phyloP scores from a whole-genome alignment of 1,140 invertebrate species.

The Leptoteleia sp. region DNA sequence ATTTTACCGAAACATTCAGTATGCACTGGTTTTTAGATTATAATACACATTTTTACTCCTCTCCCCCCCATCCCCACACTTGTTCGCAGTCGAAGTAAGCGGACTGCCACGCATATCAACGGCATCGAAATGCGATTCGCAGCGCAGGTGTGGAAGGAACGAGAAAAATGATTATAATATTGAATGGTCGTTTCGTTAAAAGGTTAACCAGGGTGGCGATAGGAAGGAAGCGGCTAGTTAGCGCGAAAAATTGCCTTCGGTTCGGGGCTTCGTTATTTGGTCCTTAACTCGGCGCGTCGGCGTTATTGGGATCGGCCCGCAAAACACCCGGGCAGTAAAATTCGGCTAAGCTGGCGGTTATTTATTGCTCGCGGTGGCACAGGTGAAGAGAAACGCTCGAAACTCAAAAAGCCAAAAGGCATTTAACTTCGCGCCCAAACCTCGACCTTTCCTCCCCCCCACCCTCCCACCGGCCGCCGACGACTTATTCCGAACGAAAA shows the following conservation, averaged over 20 bases:
- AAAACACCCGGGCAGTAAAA: constrained; percentile 79
- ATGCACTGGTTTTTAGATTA: no score
- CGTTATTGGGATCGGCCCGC: constrained; percentile 77
- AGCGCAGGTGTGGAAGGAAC: constrained; percentile 34
- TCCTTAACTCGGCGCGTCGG: constrained; percentile 68
- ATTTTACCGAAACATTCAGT: no score
- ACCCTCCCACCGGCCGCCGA: no score
- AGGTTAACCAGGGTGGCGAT: constrained; percentile 79
- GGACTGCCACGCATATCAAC: not conserved
- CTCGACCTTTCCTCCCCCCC: constrained; percentile 20
- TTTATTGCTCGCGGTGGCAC: constrained; percentile 81
- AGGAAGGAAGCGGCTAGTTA: constrained; percentile 78
- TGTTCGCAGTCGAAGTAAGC: no score
- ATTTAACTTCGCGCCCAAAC: constrained; percentile 48
- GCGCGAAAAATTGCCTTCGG: constrained; percentile 78
- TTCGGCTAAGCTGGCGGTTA: constrained; percentile 80
- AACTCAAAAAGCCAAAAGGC: constrained; percentile 38
- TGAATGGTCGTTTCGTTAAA: constrained; percentile 74
- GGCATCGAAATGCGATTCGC: constrained; percentile 6
- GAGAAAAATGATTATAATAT: constrained; percentile 58
- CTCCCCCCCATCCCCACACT: no score
- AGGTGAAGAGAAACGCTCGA: constrained; percentile 76
- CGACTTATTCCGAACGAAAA: constrained; percentile 3
- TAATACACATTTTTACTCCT: no score
- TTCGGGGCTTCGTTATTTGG: constrained; percentile 72